phyloP scores from a whole-genome alignment of 1,140 invertebrate species.

The Diprion similis region DNA sequence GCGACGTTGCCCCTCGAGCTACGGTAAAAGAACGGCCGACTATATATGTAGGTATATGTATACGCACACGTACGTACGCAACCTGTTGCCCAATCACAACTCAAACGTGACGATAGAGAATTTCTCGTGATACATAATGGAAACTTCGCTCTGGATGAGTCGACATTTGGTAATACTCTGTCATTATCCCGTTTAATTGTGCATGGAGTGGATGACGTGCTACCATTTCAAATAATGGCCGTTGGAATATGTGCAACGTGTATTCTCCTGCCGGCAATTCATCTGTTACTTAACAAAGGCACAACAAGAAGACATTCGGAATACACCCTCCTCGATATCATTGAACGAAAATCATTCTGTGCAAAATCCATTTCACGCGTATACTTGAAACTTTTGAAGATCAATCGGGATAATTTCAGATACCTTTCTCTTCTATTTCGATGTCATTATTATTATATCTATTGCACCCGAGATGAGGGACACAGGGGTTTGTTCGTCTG shows the following conservation, averaged over 20 bases:
- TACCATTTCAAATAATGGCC: background rate
- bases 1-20: background rate
- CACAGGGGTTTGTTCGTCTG: background rate
- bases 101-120: conserved; percentile 2
- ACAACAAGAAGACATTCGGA: too few species aligned
- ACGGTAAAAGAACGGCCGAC: background rate
- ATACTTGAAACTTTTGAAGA: background rate
- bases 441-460: background rate
- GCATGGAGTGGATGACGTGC: conserved; percentile 4
- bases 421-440: background rate
- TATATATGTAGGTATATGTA: background rate
- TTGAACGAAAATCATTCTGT: background rate
- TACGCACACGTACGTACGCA: conserved; percentile 6
- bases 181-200: conserved; percentile 6
- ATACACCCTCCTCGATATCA: too few species aligned
- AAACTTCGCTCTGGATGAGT: conserved; percentile 7
- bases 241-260: background rate
- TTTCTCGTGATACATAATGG: conserved; percentile 3
- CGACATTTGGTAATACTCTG: conserved; percentile 3
- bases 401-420: background rate
- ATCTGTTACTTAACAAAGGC: too few species aligned
- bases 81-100: background rate
- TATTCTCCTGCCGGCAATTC: too few species aligned
- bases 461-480: background rate
- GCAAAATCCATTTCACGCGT: background rate